Conservation (phyloP, 1,140 invertebrate species). For the Plodia interpunctella region DNA sequence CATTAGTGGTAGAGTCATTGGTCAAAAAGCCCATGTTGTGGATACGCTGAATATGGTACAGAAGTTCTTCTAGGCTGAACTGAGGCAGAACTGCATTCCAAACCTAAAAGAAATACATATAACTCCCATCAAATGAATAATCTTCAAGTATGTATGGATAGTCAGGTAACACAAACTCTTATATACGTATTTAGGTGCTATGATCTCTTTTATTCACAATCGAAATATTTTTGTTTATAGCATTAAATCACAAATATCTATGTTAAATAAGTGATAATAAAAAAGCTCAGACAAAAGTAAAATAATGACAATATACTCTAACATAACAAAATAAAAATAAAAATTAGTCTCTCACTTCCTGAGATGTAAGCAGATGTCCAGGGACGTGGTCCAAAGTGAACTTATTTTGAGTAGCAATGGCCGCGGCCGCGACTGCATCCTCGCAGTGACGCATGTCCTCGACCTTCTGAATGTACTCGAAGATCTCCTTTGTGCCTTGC, state of each 20-base stretch:
- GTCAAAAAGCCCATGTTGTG: conserved; percentile 79
- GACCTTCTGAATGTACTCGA: conserved; percentile 78
- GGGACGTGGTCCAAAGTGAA: conserved; percentile 83
- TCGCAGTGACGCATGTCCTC: conserved; percentile 79
- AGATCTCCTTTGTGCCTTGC: conserved; percentile 64
- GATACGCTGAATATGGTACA: conserved; percentile 81
- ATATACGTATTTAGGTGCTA: too few relatives aligned
- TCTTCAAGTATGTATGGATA: background rate
- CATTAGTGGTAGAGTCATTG: conserved; percentile 53
- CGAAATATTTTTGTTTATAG: too few relatives aligned
- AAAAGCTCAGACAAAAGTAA: too few relatives aligned
- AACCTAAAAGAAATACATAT: conserved; percentile 71
- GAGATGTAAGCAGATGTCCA: conserved; percentile 79
- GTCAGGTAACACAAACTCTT: too few relatives aligned
- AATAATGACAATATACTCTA: too few relatives aligned
- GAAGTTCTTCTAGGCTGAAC: conserved; percentile 77
- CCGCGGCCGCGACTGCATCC: conserved; percentile 74
- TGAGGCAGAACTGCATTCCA: conserved; percentile 80
- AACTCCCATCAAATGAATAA: too few relatives aligned
- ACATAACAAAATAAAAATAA: too few relatives aligned
- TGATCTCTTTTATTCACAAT: too few relatives aligned
- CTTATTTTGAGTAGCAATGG: conserved; percentile 70
- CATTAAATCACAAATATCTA: too few relatives aligned
- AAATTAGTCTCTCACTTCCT: conserved; percentile 75
- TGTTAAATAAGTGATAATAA: too few relatives aligned